Evolutionary conservation across 1,140 invertebrate genomes (phyloP), one percentile per base, ranked within the genome.

Genomic region (Plectrocnemia conspersa): DNA sequence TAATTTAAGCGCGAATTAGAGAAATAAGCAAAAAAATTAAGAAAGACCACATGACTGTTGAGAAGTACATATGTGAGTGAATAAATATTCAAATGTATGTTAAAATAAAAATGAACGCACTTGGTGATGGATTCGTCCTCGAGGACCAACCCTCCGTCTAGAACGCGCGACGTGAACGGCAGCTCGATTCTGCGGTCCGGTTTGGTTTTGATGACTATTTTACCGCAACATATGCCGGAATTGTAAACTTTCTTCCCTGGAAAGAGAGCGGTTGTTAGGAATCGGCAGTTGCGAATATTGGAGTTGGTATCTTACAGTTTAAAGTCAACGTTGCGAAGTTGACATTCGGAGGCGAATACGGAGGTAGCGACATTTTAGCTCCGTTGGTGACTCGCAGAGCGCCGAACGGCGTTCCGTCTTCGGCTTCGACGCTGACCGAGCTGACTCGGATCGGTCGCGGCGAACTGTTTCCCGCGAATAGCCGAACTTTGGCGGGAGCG

Each of bases 281-380:
- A 38, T 38, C 15, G 15, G 7, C 35, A 38, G 6, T 38, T 15
- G 35, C 15, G 16, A 38, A 38, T 15, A 15, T 9, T 9, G 5
- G 7, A n/a, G n/a, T 11, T 33, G 4, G 41, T 22, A 59, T 81
- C 83, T 81, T 72, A 90, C 88, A 89, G 73, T 88, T 80, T 59
- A 89, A 82, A 54, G 85, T 82, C 45, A 92, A 72, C 45, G 78
- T 79, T 29, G 86, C 89, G 32, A 89, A 79, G 62, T 80, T 63
- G 11, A 59, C 55, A 42, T 67, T 66, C 19, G 63, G 58, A 59
- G 66, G 64, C 24, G 61, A 56, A 22, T 52, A 52, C 0, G 66
- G 66, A 23, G 71, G 63, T 47, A 70, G 50, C 19, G 62, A 65
- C 21, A 38, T 46, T 23, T 27, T 25, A 2, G 59, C 52, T 3